Percentiles rank a stretch among this genome's conserved stretches.
Conservation (phyloP, 2,888 invertebrate species). For the Pecten maximus region DNA sequence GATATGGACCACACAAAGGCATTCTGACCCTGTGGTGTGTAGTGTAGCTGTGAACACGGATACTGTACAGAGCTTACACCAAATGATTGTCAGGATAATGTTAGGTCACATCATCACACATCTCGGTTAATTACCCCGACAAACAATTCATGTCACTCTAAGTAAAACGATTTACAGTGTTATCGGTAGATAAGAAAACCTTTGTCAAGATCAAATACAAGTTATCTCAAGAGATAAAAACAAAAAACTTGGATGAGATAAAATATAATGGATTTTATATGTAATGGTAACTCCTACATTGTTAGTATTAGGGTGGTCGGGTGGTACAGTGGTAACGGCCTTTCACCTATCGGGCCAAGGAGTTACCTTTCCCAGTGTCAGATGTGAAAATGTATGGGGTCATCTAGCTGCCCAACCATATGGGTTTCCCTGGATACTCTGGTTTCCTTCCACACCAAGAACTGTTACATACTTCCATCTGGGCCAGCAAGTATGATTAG, state of each 20-base stretch:
- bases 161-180: background rate
- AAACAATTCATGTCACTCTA: background rate
- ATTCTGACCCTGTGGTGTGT: background rate
- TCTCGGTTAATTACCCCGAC: background rate
- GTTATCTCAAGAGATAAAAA: no score
- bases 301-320: no score
- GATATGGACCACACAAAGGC: background rate
- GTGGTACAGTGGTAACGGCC: no score
- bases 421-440: no score
- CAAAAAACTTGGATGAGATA: no score
- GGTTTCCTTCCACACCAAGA: no score
- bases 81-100: background rate
- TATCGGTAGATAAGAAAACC: background rate
- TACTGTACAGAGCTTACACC: background rate
- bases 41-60: background rate
- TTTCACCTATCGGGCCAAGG: no score
- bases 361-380: no score
- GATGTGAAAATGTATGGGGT: no score
- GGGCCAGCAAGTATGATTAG: no score
- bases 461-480: no score
- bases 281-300: background rate
- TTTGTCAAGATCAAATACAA: background rate
- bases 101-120: background rate
- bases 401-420: no score
- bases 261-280: background rate